phyloP scores from a whole-genome alignment of 2,888 invertebrate species.

The Dasypogon diadema region DNA sequence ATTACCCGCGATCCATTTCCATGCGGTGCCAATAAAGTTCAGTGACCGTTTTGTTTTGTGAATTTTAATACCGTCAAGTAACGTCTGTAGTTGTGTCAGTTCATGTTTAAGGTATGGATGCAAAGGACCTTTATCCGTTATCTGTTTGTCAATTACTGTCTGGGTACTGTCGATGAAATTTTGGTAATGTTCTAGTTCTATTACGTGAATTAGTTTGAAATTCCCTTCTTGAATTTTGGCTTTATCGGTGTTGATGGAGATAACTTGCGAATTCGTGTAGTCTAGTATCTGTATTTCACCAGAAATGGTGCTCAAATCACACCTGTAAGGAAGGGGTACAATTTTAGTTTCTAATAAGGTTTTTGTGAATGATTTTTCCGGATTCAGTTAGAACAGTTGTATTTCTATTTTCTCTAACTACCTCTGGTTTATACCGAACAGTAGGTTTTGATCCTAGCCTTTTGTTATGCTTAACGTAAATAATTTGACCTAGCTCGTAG shows the following conservation, averaged over 20 bases:
- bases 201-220: not conserved
- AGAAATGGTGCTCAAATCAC: not conserved
- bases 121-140: not conserved
- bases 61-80: not conserved
- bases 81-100: not conserved
- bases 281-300: conserved; percentile 43
- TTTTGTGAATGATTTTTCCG: conserved; percentile 53
- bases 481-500: conserved; percentile 40
- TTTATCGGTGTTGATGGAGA: not conserved
- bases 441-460: conserved; percentile 51
- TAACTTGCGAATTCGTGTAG: conserved; percentile 45
- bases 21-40: not conserved
- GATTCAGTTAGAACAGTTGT: conserved; percentile 50
- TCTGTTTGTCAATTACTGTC: not conserved
- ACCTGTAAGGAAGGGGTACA: not conserved
- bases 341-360: conserved; percentile 44
- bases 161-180: not conserved
- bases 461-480: conserved; percentile 52
- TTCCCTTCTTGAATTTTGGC: not conserved
- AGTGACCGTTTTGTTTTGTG: conserved; percentile 1
- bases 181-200: not conserved
- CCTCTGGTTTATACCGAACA: conserved; percentile 48
- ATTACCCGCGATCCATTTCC: conserved; percentile 7
- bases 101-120: not conserved
- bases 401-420: conserved; percentile 52